Evolutionary conservation across 2,797 vertebrate genomes (phyloP), one percentile per base, ranked within the genome.

Genomic region (Todus mexicanus): DNA sequence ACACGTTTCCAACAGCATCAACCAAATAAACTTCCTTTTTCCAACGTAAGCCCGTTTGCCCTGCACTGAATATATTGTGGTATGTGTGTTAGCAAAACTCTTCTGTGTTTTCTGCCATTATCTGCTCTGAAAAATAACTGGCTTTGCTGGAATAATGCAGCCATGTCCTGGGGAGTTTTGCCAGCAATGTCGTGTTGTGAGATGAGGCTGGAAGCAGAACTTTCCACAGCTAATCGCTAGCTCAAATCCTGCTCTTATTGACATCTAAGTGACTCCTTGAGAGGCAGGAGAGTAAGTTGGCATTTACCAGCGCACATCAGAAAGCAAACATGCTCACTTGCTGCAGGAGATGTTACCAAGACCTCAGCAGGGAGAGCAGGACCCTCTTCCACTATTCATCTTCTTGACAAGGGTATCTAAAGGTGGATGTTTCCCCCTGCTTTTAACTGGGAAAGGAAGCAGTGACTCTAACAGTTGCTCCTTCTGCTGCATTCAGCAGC

Each of bases 21-120:
- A 89, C 47, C 42, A 14, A 50, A 27, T 5, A 19, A 69, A 27
- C 17, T 20, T 73, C 64, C 47, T 8, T 8, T 37, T 76, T 27
- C 70, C 77, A 48, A 1, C 0, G 0, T 2, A 15, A 61, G 31
- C 19, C 37, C 33, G 0, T 27, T 21, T 57, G 29, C n/a, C 40
- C 10, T 6, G 72, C 31, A 26, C 43, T 59, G 77, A n/a, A 15
- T 27, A 5, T 65, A 8, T 14, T 12, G 9, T 11, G 27, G 22
- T 7, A 18, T 4, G 3, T 8, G 40, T 5, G 8, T 69, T 38
- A 51, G 11, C 60, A 48, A 38, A 20, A 20, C 42, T 53, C 26
- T 71, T 10, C n/a, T 12, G 0, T 17, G 10, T 60, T 60, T 60
- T 53, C 25, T 57, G 73, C 35, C 33, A 21, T 51, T 57, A 12